Base-by-base conservation (phyloP, 2,797 vertebrate genomes). In the Micropoecilia bifurca region DNA sequence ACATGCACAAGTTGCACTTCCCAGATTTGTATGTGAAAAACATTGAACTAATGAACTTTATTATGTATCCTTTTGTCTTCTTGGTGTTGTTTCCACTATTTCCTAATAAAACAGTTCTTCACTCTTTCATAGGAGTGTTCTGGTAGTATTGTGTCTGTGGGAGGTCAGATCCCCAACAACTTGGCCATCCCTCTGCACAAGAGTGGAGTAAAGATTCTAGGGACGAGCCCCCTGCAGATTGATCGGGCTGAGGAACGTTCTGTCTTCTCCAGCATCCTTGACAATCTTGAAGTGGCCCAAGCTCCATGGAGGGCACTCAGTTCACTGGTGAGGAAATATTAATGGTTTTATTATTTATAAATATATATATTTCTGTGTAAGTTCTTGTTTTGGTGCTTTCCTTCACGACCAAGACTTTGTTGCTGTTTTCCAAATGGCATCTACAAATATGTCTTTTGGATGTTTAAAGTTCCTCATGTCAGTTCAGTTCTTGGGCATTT, bases 161-260 rank as follows among this genome's bases (percentile, higher is more conserved):
- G 98, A 0, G 98, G 98, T 16, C 98, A 99, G 94, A 98, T 99
- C 88, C 97, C 97, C 73, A 99, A 99, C 91, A 99, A 98, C 90
- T 85, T 99, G 91, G 98, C 98, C 0, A 89, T 97, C n/a, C 98
- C 97, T 0, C 85, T 99, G 33, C 95, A 97, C 89, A 95, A 90
- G 88, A 97, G 91, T 2, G 97, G 97, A 7, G 96, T 99, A 82
- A 97, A 96, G 83, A 96, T 99, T 90, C 96, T 99, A 88, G 98
- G 98, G 72, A 99, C 98, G 0, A 96, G 90, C 78, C 97, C 98
- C 0, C 73, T 96, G 87, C 97, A 98, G 94, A 97, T 99, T 0
- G 94, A 98, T 92, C 93, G 94, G 43, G 98, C 98, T 0, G 98
- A 99, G 90, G 97, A 99, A 83, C 97, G 98, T 33, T 98, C 98